These are phyloP conservation scores for Macrophya alboannulata DNA, from an alignment of 2,888 invertebrate species.

Conservation along the genomic window DNA sequence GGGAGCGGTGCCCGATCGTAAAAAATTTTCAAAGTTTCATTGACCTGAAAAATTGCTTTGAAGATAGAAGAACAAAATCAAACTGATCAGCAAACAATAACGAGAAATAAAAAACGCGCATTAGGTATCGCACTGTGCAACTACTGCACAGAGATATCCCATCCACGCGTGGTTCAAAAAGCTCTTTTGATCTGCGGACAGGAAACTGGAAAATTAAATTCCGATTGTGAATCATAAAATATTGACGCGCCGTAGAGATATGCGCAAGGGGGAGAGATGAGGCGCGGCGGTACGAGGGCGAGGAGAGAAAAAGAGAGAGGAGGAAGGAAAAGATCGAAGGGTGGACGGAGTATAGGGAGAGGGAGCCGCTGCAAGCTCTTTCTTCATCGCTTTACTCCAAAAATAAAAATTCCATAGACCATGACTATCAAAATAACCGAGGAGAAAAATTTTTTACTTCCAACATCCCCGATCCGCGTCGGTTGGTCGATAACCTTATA, in stretches of 20 bases:
- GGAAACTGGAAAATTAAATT: constrained; percentile 12
- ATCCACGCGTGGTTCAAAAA: not conserved
- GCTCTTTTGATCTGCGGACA: not conserved
- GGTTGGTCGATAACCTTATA: constrained; percentile 18
- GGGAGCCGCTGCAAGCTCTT: not conserved
- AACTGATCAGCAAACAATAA: not conserved
- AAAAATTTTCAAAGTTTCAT: not conserved
- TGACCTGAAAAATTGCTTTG: not conserved
- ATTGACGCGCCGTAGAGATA: constrained; percentile 34
- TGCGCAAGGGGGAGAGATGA: constrained; percentile 9
- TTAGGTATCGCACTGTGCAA: not conserved
- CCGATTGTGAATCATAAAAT: constrained; percentile 39
- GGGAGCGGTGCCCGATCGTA: not conserved
- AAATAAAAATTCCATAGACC: constrained; percentile 20
- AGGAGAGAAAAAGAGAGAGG: not conserved
- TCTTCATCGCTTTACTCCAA: not conserved
- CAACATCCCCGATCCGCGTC: not conserved
- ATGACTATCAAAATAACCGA: not conserved
- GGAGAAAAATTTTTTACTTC: not conserved
- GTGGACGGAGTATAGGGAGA: not conserved
- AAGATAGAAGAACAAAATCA: not conserved
- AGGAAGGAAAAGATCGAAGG: constrained; percentile 22
- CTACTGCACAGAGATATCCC: not conserved
- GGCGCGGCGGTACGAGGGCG: constrained; percentile 17
- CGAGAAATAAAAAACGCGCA: not conserved